Base-by-base conservation (phyloP, 2,888 invertebrate species). In the Dusona sp. region DNA sequence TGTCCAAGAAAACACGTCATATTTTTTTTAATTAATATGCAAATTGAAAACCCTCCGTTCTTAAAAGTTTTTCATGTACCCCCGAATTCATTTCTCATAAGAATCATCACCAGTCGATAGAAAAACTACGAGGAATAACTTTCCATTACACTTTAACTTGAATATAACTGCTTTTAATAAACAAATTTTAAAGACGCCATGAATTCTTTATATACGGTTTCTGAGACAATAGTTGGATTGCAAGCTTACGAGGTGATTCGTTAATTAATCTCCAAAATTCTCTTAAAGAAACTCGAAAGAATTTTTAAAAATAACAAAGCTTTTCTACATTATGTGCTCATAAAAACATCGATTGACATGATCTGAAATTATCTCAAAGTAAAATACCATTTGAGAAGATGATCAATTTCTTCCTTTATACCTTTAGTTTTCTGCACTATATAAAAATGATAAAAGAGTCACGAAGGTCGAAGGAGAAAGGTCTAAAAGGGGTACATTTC, bases 391-490 rank as follows among this genome's bases (percentile, higher is more conserved):
- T 29, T n/a, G 1, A 11, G 61, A 25, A 61, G 13, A 16, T 61
- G 8, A 22, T 61, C 11, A 29, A 61, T 61, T 25, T 29, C 29
- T 9, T 51, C 7, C 29, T 48, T 9, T 48, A 11, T 22, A 25
- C 29, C 19, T 64, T 45, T 48, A 22, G 36, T n/a, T 67, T 65
- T 25, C 9, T 42, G 42, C 72, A 61, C 77, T 51, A 80, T 64
- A 77, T 64, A 54, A 61, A 83, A 87, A 87, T 87, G 86, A 87
- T 88, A 88, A 83, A 82, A 88, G 87, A 88, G 89, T 90, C 90
- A 89, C 91, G 89, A 90, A 88, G 88, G 88, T 79, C 80, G 51
- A 54, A 61, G 75, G 51, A 79, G 83, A 29, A 72, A 65, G 73
- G 42, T 38, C 36, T 6, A 48, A n/a, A n/a, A 38, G 29, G 51